Conservation (phyloP, 2,113 vertebrate species). For the Dromas ardeola region DNA sequence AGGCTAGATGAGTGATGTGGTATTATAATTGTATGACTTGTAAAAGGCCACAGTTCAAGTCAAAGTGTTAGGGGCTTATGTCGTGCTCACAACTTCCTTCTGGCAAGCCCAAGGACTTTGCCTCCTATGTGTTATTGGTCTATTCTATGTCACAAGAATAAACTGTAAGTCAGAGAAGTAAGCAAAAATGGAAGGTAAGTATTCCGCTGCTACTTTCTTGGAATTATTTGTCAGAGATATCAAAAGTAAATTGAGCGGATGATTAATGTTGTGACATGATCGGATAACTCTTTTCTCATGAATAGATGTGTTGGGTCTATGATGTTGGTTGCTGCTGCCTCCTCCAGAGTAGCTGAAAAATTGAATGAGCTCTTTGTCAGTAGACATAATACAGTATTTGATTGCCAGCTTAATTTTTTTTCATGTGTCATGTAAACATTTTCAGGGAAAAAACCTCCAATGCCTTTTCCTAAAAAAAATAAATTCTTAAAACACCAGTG, state of each 20-base stretch:
- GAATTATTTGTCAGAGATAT: neutral
- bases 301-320: neutral
- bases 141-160: neutral
- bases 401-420: neutral
- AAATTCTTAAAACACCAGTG: neutral
- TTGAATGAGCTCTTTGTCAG: slow-evolving; percentile 1
- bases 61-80: neutral
- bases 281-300: neutral
- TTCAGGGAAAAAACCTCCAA: neutral
- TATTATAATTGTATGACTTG: neutral
- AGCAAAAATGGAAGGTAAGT: neutral
- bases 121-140: neutral
- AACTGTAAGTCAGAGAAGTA: neutral
- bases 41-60: neutral
- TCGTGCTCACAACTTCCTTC: neutral
- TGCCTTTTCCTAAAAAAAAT: neutral
- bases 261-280: neutral
- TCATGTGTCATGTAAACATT: neutral
- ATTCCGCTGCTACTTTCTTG: neutral
- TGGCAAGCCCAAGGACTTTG: neutral
- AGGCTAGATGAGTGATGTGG: neutral
- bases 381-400: neutral
- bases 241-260: neutral
- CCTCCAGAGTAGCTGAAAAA: neutral
- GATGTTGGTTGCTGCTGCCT: neutral